Percentiles rank a stretch among this genome's conserved stretches.
These are phyloP conservation scores for Ictalurus furcatus DNA, from an alignment of 2,113 vertebrate genomes.

Conservation along the genomic window DNA sequence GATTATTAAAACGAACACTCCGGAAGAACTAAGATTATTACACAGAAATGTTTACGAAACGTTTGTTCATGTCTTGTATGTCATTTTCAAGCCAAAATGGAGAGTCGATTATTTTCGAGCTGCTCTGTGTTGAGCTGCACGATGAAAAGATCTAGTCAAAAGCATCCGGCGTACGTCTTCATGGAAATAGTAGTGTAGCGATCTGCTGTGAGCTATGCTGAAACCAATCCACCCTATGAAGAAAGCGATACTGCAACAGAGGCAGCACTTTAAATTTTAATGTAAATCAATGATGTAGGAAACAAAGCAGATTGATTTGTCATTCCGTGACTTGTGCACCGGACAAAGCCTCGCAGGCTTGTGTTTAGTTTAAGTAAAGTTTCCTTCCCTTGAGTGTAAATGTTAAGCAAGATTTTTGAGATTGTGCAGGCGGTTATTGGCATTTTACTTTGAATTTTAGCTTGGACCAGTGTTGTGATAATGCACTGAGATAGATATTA, in stretches of 20 bases:
- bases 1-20: background rate
- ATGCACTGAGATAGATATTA: constrained; percentile 5
- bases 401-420: constrained; percentile 36
- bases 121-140: too few species aligned
- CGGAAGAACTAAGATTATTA: background rate
- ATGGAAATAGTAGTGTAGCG: constrained; percentile 13
- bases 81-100: background rate
- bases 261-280: constrained; percentile 68
- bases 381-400: constrained; percentile 44
- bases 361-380: constrained; percentile 68
- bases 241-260: constrained; percentile 61
- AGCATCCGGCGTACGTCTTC: background rate
- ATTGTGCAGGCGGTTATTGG: background rate
- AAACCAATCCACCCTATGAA: constrained; percentile 58
- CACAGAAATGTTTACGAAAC: background rate
- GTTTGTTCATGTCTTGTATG: background rate
- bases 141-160: background rate
- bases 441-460: background rate
- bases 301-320: constrained; percentile 74
- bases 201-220: constrained; percentile 51
- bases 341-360: constrained; percentile 56
- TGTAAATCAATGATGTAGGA: constrained; percentile 72
- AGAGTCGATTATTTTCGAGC: background rate
- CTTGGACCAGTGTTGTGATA: background rate
- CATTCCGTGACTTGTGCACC: constrained; percentile 46